Evolutionary conservation across 2,888 invertebrate genomes (phyloP), one percentile per base, ranked within the genome.

Genomic region (Rhabditophanes sp.): DNA sequence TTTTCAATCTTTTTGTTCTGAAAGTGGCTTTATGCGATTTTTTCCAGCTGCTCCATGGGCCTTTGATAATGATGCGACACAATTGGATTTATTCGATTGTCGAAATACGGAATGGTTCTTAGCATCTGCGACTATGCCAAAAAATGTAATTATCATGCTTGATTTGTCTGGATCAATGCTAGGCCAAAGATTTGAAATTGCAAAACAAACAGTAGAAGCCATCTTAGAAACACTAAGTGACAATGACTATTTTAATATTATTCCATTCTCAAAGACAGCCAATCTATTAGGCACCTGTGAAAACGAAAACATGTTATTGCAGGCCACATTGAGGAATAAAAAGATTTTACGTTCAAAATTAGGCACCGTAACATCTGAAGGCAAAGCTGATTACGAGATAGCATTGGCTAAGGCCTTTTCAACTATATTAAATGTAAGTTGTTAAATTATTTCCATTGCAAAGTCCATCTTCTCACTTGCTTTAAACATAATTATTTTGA

Each of bases 1-100:
- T 1, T 96, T 90, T 85, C 96, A 96, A 69, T 90, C 88, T 68
- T 96, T 93, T 67, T 88, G 93, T 18, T 85, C 85, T 50, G 77
- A 82, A 19, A 77, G 80, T 3, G 96, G 96, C 9, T 79, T 93
- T 56, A 74, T 96, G 54, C 72, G 96, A 5, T 81, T 82, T 64
- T 96, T 78, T 70, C 96, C 96, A 32, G 59, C 59, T 4, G 52
- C 63, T 4, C 52, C 58, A 2, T 63, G 64, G 63, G 50, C 51
- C 28, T 63, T 50, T 50, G 62, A 65, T 28, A 51, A 50, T 37
- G 32, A 42, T n/a, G 34, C 26, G 8, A 34, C 36, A 20, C 46
- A 48, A 16, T 34, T 48, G 30, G 85, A 87, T 65, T 75, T 79
- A 2, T 93, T 83, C 67, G 93, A 96, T 67, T 88, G 70, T 46